Evolutionary conservation across 37 sponge, comb jelly and placozoan species (phyloP), one percentile per base, ranked within the genome.

Genomic region (Hexactinellida sp.): DNA sequence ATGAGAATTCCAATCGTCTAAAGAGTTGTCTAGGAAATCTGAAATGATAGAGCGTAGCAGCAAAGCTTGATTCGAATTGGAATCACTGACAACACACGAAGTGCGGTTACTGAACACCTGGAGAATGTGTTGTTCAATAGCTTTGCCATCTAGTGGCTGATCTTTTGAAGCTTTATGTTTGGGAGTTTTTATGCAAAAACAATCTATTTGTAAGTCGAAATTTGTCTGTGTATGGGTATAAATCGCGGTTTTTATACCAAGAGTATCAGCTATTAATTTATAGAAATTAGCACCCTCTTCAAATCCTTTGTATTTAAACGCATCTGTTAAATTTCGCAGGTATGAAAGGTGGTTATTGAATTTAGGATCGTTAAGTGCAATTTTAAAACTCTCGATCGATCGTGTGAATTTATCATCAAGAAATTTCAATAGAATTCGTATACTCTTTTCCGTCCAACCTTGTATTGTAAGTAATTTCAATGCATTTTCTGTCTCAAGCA

Each of bases 81-180:
- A 63, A 7, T 63, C 76, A 63, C 34, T 63, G 76, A 63, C 76
- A 32, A 63, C 5, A n/a, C 21, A 63, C 3, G 76, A 25, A 21
- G 76, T 63, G 34, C 76, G 76, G 34, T 23, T 63, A 63, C 34
- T 63, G 76, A 63, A 63, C 34, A 63, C 76, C 76, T 63, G 76
- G 3, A 63, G 30, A 7, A 63, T 21, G 13, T 25, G 30, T 63
- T 63, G 76, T 28, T 63, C 76, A 7, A 63, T 32, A 28, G 21
- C 5, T 63, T 63, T 63, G 5, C 76, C 76, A 25, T 63, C 76
- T 28, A 63, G 13, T 10, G 3, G 21, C 32, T 63, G 19, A 63
- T n/a, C 5, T 63, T 63, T 63, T 10, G 76, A n/a, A 21, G 34
- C 13, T 28, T 63, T 63, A 7, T 63, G 3, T 63, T 23, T 28